A percentile compares a stretch with the other conserved stretches of the same genome.
Evolutionary conservation across 2,888 invertebrate genomes (phyloP).

Genomic region (Suillia variegata): DNA sequence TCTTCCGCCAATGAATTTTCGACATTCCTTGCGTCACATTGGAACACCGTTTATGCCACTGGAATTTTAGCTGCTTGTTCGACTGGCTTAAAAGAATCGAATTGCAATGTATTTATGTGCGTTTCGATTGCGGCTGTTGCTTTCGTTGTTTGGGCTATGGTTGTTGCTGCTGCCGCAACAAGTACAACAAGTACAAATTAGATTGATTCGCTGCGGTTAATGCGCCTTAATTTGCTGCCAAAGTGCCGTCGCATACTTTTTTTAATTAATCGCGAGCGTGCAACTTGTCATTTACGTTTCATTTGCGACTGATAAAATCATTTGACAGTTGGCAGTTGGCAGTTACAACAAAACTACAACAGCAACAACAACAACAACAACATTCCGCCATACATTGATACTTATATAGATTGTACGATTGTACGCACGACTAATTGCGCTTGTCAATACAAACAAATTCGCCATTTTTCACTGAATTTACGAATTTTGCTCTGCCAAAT

Average conservation of each 20-base stretch:
- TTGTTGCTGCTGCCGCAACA: too few species aligned
- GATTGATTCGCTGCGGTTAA: background rate
- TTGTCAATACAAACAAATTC: too few species aligned
- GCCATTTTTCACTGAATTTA: too few species aligned
- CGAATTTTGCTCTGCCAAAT: too few species aligned
- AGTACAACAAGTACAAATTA: background rate
- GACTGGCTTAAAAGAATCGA: background rate
- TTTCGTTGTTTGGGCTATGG: too few species aligned
- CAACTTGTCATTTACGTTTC: constrained; percentile 50
- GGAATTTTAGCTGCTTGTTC: background rate
- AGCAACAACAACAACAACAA: constrained; percentile 3
- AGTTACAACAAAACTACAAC: constrained; percentile 48
- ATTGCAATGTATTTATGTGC: background rate
- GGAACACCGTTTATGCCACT: background rate
- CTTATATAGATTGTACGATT: too few species aligned
- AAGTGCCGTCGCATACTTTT: constrained; percentile 4
- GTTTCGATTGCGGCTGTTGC: background rate
- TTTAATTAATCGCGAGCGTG: constrained; percentile 37
- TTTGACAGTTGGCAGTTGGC: constrained; percentile 38
- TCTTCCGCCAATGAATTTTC: background rate
- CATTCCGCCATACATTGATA: too few species aligned
- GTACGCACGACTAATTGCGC: too few species aligned
- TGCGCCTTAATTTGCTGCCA: background rate
- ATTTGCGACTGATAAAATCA: constrained; percentile 51
- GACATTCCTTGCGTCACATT: background rate